A percentile compares a stretch with the other conserved stretches of the same genome.
Conservation (phyloP, 2,797 vertebrate species). For the Protonibea diacanthus region DNA sequence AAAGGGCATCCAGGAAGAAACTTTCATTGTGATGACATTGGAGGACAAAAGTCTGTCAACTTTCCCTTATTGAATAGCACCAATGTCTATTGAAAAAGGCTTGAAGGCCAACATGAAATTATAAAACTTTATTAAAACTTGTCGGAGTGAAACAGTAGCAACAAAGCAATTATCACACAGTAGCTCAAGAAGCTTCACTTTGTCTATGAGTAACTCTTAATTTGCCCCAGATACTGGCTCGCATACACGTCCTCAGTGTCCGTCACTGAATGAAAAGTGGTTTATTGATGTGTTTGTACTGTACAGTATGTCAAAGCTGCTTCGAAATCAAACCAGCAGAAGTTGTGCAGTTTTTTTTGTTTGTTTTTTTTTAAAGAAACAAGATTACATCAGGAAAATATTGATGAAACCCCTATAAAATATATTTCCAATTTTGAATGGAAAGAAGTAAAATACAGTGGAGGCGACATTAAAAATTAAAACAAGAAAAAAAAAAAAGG, state of each 20-base stretch:
- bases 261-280: slow-evolving; percentile 58
- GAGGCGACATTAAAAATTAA: slow-evolving; percentile 71
- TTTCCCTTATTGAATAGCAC: slow-evolving; percentile 78
- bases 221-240: slow-evolving; percentile 66
- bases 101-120: slow-evolving; percentile 78
- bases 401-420: slow-evolving; percentile 69
- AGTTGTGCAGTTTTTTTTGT: slow-evolving; percentile 60
- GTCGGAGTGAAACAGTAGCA: slow-evolving; percentile 72
- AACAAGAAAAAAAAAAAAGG: slow-evolving; percentile 42
- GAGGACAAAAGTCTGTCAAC: slow-evolving; percentile 55
- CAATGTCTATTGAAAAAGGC: slow-evolving; percentile 80
- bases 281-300: slow-evolving; percentile 46
- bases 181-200: slow-evolving; percentile 67
- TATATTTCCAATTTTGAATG: slow-evolving; percentile 75
- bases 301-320: slow-evolving; percentile 45
- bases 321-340: slow-evolving; percentile 64
- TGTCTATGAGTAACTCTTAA: slow-evolving; percentile 58
- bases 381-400: slow-evolving; percentile 64
- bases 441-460: slow-evolving; percentile 81
- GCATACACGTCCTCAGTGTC: slow-evolving; percentile 51
- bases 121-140: slow-evolving; percentile 83
- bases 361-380: slow-evolving; percentile 29
- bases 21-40: slow-evolving; percentile 61
- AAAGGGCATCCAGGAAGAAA: slow-evolving; percentile 50
- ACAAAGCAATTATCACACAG: slow-evolving; percentile 77